Base-by-base conservation (phyloP, 2,888 invertebrate genomes). In the Catotricha subobsoleta region DNA sequence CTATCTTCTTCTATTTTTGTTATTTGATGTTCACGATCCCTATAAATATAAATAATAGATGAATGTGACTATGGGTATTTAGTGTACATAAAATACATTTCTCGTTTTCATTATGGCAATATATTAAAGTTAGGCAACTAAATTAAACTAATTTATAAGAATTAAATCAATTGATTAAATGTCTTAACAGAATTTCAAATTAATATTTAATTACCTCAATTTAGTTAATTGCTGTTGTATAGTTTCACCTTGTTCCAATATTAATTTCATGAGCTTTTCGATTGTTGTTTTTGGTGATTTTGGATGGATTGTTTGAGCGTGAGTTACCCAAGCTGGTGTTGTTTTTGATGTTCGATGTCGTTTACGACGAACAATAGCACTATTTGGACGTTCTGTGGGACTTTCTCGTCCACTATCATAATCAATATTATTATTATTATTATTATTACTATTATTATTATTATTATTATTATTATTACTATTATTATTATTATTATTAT, bases 21-120 rank as follows among this genome's bases (percentile, higher is more conserved):
- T 50, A 87, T 86, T 52, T 82, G 72, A 52, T 76, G 73, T 56
- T 86, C 84, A 55, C 77, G 76, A 52, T 80, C 76, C 50, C 76
- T 74, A 65, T 40, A 27, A 25, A 27, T 38, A 21, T n/a, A 25
- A 25, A 16, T 5, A 37, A 13, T 23, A 37, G n/a, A 23, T 12
- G 3, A 23, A 20, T 21, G 21, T 16, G 5, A 30, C 5, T 19
- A 18, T 34, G 8, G 5, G 8, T 34, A 34, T 34, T 19, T 15
- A 6, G 16, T 23, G 5, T 7, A 23, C 9, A 23, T 7, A 23
- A 23, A 23, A 23, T 23, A 9, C 5, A 9, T 9, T 23, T 5
- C n/a, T n/a, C n/a, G n/a, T n/a, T n/a, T n/a, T n/a, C n/a, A n/a
- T n/a, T n/a, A n/a, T n/a, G n/a, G n/a, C n/a, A n/a, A n/a, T n/a